These are phyloP conservation scores for Masnerella sp. DNA, from an alignment of 2,888 invertebrate species.

Conservation along the genomic window DNA sequence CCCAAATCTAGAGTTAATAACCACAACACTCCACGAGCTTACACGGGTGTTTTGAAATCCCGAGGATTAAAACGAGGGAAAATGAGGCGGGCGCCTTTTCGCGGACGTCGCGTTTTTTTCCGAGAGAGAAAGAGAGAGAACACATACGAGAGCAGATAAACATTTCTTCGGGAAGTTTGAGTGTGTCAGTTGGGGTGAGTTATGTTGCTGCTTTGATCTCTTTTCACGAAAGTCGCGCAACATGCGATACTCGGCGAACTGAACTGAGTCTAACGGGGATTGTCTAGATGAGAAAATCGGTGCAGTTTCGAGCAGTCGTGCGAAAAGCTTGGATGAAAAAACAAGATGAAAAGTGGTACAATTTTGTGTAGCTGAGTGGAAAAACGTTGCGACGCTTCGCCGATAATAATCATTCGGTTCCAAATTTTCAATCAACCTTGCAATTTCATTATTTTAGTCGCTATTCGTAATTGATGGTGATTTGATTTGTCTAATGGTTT, in stretches of 20 bases:
- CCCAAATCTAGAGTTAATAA: slow-evolving; percentile 19
- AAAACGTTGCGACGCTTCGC: not conserved
- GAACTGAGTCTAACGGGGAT: slow-evolving; percentile 51
- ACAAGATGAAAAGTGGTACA: slow-evolving; percentile 5
- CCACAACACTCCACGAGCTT: slow-evolving; percentile 25
- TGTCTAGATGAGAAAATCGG: slow-evolving; percentile 46
- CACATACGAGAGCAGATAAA: slow-evolving; percentile 52
- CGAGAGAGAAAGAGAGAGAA: slow-evolving; percentile 52
- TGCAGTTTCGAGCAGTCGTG: slow-evolving; percentile 42
- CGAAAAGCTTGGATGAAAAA: slow-evolving; percentile 23
- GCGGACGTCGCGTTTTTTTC: slow-evolving; percentile 34
- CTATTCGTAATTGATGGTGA: too few species aligned
- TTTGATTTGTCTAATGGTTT: too few species aligned
- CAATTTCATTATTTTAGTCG: too few species aligned
- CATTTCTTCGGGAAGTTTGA: slow-evolving; percentile 47
- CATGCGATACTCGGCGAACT: slow-evolving; percentile 50
- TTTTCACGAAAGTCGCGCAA: slow-evolving; percentile 49
- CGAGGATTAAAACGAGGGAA: slow-evolving; percentile 7
- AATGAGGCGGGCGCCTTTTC: slow-evolving; percentile 27
- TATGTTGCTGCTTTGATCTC: slow-evolving; percentile 58
- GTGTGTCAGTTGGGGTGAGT: slow-evolving; percentile 72
- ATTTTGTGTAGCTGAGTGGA: not conserved
- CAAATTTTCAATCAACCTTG: too few species aligned
- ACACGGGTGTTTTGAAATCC: slow-evolving; percentile 7
- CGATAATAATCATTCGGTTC: not conserved